Base-by-base conservation (phyloP, 2,888 invertebrate genomes). In the Diogma glabrata region DNA sequence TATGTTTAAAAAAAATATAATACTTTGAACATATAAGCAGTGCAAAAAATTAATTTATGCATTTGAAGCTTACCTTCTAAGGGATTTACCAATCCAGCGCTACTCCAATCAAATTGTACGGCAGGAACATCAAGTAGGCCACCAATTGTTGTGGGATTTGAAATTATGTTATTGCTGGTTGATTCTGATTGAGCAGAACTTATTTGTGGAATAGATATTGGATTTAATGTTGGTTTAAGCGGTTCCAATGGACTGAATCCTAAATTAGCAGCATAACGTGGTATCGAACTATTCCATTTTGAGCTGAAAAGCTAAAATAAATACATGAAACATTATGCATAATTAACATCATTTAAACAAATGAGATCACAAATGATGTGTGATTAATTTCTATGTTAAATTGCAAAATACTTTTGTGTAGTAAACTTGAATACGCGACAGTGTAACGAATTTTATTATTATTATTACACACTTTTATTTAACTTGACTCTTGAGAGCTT, bases 191-290 rank as follows among this genome's bases (percentile, higher is more conserved):
- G 16, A 9, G 17, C 10, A 10, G 17, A 19, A 7, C 7, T 14
- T 22, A 8, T 20, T 12, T 23, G 36, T 24, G 10, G 58, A 3
- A 51, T 33, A 19, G 49, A 48, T 17, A 50, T 46, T 20, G 50
- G 30, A 10, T 16, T 51, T 9, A 56, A 12, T 33, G 55, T 48
- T 36, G 79, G 73, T 68, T 84, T 87, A 53, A 84, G 75, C 4
- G 89, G 88, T 64, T 87, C 84, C 20, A 89, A 70, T 2, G 88
- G 88, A 56, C 81, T 79, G 57, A 80, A 76, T 57, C 86, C 83
- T 55, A 92, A 74, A 66, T 87, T 88, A n/a, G 87, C 83, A 36
- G 91, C 91, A 74, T 86, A 92, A 67, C 81, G 81, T 46, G 92
- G 92, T 75, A 88, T 82, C 51, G 80, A 76, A 62, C 75, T 76